Percentiles rank a stretch among this genome's conserved stretches.
Evolutionary conservation across 2,113 vertebrate genomes (phyloP).

Genomic region (Planiliza haematocheilus): DNA sequence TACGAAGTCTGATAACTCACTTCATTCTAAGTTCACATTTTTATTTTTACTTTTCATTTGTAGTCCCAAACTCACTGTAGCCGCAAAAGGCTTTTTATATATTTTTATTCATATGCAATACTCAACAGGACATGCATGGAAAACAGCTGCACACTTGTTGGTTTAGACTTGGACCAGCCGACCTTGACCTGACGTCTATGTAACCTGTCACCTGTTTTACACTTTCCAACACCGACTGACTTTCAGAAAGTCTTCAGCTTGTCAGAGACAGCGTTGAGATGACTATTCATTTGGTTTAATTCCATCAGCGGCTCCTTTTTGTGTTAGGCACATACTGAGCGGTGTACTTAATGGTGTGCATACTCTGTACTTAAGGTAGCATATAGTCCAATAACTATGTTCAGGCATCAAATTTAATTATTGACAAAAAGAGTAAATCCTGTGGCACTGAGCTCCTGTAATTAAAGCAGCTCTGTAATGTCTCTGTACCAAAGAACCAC

Average conservation of each 20-base stretch:
- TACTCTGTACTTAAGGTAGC: not conserved
- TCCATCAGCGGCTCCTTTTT: slow-evolving; percentile 22
- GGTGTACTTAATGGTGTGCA: not conserved
- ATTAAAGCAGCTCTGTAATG: slow-evolving; percentile 20
- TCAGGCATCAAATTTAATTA: slow-evolving; percentile 41
- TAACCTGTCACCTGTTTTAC: slow-evolving; percentile 31
- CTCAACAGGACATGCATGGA: not conserved
- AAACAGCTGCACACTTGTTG: too few relatives aligned
- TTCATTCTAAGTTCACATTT: too few relatives aligned
- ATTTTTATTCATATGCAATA: not conserved
- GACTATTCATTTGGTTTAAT: slow-evolving; percentile 24
- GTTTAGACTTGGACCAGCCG: slow-evolving; percentile 11
- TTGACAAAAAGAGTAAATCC: slow-evolving; percentile 28
- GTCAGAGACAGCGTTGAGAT: slow-evolving; percentile 26
- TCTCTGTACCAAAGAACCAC: not conserved
- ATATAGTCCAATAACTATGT: not conserved
- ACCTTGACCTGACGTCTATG: slow-evolving; percentile 35
- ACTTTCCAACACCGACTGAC: slow-evolving; percentile 16
- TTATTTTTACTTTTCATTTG: too few relatives aligned
- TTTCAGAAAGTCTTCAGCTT: slow-evolving; percentile 22
- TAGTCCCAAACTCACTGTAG: too few relatives aligned
- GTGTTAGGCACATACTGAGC: too few relatives aligned
- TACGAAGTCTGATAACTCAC: too few relatives aligned
- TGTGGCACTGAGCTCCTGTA: slow-evolving; percentile 16
- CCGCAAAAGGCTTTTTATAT: not conserved